phyloP scores from a whole-genome alignment of 2,797 vertebrate genomes.

The Crocodylus rhombifer region DNA sequence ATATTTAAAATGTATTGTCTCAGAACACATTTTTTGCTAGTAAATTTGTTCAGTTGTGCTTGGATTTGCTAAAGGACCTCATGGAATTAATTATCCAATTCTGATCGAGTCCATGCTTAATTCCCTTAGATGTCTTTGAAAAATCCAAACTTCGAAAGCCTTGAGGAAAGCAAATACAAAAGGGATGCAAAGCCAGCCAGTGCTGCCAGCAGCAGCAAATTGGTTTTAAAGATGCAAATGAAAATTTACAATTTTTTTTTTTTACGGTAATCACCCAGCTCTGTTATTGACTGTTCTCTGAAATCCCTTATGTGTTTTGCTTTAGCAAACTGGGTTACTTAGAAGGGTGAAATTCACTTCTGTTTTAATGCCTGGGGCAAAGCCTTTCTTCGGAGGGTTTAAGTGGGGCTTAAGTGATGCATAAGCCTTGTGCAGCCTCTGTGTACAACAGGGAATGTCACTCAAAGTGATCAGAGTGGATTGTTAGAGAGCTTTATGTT shows the following conservation, averaged over 20 bases:
- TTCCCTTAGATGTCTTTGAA: neutral
- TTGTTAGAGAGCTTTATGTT: neutral
- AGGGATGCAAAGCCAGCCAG: neutral
- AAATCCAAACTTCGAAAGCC: neutral
- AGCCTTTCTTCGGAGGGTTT: neutral
- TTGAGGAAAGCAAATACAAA: neutral
- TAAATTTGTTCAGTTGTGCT: too few relatives aligned
- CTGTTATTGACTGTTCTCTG: neutral
- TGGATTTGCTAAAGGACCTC: neutral
- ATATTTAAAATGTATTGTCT: too few relatives aligned
- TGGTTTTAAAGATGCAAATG: neutral
- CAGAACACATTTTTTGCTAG: too few relatives aligned
- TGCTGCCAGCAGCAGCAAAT: neutral
- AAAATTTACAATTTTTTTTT: neutral
- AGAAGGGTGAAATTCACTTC: neutral
- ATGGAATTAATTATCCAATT: neutral
- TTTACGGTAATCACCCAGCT: neutral
- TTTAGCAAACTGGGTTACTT: neutral
- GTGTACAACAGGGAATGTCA: accelerated
- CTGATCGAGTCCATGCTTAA: neutral
- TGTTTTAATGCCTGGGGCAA: neutral
- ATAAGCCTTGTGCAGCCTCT: neutral
- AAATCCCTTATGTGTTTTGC: neutral
- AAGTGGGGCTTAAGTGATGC: neutral
- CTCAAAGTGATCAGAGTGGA: neutral